Evolutionary conservation across 1,140 invertebrate genomes (phyloP), one percentile per base, ranked within the genome.

Genomic region (Pachypeltis micranthus): DNA sequence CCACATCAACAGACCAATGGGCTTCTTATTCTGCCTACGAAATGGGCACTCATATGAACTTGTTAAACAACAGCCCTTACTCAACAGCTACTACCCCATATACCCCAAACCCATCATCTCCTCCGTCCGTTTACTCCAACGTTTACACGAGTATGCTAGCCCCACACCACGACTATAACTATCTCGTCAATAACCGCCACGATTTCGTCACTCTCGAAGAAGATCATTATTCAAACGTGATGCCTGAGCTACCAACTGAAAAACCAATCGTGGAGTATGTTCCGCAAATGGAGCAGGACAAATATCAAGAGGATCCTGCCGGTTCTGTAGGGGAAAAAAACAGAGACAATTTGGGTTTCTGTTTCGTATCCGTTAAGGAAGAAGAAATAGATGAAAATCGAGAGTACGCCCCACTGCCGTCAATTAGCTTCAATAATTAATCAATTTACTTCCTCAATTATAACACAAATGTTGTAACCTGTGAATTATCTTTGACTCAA

Each of bases 51-150:
- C 81, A 83, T 67, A 67, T 85, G 28, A 81, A 88, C 65, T 71
- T 85, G n/a, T 75, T 88, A 4, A 87, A 84, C 57, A 83, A 85
- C 0, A 62, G 61, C 80, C 85, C 1, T 79, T 88, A 88, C 58
- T 78, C 83, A 0, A 78, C 75, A 1, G 81, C 82, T 34, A 79
- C 79, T 25, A 74, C 79, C 1, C 4, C 4, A 3, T 39, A 7
- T n/a, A 39, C 7, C 34, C 34, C 34, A 10, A 61, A 54, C 3
- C 58, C 78, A 71, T 51, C 76, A 1, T 73, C 74, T 51, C 21
- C 47, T 10, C 47, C 47, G 4, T 71, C 71, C n/a, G 72, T 64
- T 0, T 66, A 67, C 63, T 60, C 65, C 31, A 60, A 59, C 66
- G 56, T 66, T 51, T 63, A 65, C 61, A 29, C 60, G 72, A 1